A percentile compares a stretch with the other conserved stretches of the same genome.
Evolutionary conservation across 2,888 invertebrate species (phyloP).

Genomic region (Malthinus seriepunctatus): DNA sequence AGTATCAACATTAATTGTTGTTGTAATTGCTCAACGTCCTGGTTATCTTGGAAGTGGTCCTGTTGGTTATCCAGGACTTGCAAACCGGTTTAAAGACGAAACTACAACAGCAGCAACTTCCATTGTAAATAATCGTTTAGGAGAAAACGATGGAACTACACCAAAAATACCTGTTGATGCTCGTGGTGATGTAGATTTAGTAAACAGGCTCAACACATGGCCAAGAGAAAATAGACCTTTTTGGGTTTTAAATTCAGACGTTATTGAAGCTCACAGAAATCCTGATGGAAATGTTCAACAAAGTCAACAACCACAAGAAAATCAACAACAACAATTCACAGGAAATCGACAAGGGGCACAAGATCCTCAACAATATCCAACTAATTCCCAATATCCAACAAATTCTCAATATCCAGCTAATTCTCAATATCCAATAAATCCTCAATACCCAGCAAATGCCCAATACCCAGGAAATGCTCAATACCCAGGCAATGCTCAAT

Average conservation of each 20-base stretch:
- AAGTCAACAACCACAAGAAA: not conserved
- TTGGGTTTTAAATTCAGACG: conserved; percentile 73
- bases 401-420: not conserved
- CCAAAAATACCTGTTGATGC: conserved; percentile 65
- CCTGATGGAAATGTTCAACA: conserved; percentile 32
- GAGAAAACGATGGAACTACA: conserved; percentile 44
- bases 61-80: conserved; percentile 64
- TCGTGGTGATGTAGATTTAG: conserved; percentile 63
- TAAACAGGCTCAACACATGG: conserved; percentile 66
- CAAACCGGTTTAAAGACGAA: conserved; percentile 49
- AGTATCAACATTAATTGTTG: conserved; percentile 20
- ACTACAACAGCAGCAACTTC: conserved; percentile 32
- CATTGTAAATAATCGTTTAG: conserved; percentile 59
- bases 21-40: conserved; percentile 62
- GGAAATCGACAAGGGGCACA: not conserved
- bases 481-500: not conserved
- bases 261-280: conserved; percentile 62
- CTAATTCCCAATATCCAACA: not conserved
- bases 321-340: not conserved
- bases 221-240: conserved; percentile 72
- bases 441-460: not conserved
- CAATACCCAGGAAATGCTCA: not conserved
- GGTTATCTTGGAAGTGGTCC: conserved; percentile 64
- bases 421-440: not conserved
- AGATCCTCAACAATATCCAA: not conserved